Conservation (phyloP, 2,797 vertebrate species). For the Lerista edwardsae region DNA sequence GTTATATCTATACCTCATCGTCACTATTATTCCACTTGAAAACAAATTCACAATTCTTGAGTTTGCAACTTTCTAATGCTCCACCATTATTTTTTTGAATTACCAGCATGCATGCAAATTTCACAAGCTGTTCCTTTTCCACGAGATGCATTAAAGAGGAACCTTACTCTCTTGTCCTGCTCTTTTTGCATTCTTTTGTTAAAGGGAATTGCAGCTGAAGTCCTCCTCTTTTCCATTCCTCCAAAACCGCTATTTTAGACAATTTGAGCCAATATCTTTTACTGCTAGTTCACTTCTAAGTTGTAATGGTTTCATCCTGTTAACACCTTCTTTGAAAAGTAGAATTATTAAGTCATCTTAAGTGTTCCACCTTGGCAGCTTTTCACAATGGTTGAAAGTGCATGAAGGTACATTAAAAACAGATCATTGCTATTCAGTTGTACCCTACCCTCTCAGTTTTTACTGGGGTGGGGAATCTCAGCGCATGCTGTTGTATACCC, state of each 20-base stretch:
- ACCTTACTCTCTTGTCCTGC: constrained; percentile 4
- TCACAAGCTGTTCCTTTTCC: constrained; percentile 61
- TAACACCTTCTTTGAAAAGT: background rate
- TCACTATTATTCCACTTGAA: background rate
- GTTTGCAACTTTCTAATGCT: constrained; percentile 66
- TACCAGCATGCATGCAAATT: constrained; percentile 59
- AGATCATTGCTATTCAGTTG: background rate
- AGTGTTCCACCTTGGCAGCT: background rate
- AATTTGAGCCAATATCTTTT: background rate
- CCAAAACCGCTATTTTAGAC: constrained; percentile 39
- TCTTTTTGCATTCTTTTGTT: constrained; percentile 51
- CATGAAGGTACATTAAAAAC: background rate
- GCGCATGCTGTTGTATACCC: background rate
- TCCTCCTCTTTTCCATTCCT: constrained; percentile 25
- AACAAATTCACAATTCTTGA: constrained; percentile 54
- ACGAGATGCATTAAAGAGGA: constrained; percentile 37
- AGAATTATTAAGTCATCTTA: background rate
- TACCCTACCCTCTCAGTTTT: background rate
- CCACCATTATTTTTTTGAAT: constrained; percentile 60
- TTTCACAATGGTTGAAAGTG: background rate
- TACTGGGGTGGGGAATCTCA: background rate
- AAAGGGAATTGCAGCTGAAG: constrained; percentile 18
- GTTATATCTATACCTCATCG: background rate
- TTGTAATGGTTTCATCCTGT: background rate
- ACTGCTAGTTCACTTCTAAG: background rate